Evolutionary conservation across 2,888 invertebrate species (phyloP), one percentile per base, ranked within the genome.

Genomic region (Oscheius sp.): DNA sequence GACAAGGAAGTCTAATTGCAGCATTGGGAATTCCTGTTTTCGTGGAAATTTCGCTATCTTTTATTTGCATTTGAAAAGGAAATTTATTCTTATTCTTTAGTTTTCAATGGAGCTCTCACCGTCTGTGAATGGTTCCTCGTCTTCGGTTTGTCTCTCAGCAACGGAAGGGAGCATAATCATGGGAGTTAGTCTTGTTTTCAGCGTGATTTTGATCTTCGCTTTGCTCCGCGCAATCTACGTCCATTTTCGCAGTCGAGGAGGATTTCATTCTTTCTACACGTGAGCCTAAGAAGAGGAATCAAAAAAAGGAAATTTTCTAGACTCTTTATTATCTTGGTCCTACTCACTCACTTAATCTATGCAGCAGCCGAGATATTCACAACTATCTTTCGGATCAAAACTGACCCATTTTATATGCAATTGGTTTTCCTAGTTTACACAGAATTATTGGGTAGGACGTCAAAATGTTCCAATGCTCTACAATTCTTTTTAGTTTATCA

Each of bases 181-280:
- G n/a, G n/a, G n/a, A n/a, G n/a, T n/a, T n/a, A n/a, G n/a, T n/a
- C 20, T 48, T 20, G 25, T 48, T 4, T 20, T 20, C 3, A 48
- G 20, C 20, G 20, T 25, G 4, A 48, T 48, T 48, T 20, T 48
- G 25, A 20, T 48, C 8, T 25, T 48, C 25, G 23, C 48, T 25
- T 6, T 25, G 48, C 12, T 48, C 12, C 8, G 48, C 25, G 48
- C 45, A 3, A 45, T 63, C 17, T 42, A 48, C 29, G 48, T 63
- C 17, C 63, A 63, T 63, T 63, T 33, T 17, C 45, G 29, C 12
- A 23, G 33, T n/a, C 17, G 29, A 29, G 45, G 33, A 31, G 45
- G 45, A 25, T 63, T 63, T 63, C 63, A 63, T 27, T 25, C n/a
- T 0, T 63, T 63, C 6, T 63, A 63, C 33, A 63, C 45, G 63